phyloP scores from a whole-genome alignment of 2,888 invertebrate species.

The Unio pictorum region DNA sequence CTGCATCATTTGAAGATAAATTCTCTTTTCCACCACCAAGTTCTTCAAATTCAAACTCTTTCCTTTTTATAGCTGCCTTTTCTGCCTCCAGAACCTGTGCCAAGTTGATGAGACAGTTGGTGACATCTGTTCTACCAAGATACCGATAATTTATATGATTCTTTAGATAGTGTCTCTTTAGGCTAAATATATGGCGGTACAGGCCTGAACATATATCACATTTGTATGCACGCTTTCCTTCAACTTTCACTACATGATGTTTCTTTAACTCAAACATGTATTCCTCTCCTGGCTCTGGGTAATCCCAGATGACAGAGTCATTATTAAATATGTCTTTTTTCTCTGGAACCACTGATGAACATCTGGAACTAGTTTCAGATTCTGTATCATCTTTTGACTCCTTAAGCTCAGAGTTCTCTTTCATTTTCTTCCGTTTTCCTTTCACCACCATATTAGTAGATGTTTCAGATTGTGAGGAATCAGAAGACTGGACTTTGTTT shows the following conservation, averaged over 20 bases:
- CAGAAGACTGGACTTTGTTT: neutral
- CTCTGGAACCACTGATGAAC: neutral
- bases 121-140: constrained; percentile 70
- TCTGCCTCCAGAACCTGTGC: constrained; percentile 21
- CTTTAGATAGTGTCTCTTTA: constrained; percentile 74
- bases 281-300: constrained; percentile 28
- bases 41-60: neutral
- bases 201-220: constrained; percentile 74
- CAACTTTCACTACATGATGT: constrained; percentile 41
- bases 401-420: neutral
- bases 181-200: constrained; percentile 73
- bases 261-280: constrained; percentile 39
- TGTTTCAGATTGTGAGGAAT: too few species aligned
- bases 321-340: constrained; percentile 12
- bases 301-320: constrained; percentile 35
- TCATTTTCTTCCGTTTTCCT: constrained; percentile 8
- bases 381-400: constrained; percentile 4
- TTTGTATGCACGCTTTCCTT: constrained; percentile 73
- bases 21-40: neutral
- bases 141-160: constrained; percentile 73
- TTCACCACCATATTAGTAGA: neutral
- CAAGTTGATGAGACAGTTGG: constrained; percentile 71
- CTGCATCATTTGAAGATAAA: too few species aligned
- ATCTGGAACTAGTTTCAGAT: neutral
- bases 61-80: constrained; percentile 8